phyloP scores from a whole-genome alignment of 2,888 invertebrate species.

The Pheosia gnoma region DNA sequence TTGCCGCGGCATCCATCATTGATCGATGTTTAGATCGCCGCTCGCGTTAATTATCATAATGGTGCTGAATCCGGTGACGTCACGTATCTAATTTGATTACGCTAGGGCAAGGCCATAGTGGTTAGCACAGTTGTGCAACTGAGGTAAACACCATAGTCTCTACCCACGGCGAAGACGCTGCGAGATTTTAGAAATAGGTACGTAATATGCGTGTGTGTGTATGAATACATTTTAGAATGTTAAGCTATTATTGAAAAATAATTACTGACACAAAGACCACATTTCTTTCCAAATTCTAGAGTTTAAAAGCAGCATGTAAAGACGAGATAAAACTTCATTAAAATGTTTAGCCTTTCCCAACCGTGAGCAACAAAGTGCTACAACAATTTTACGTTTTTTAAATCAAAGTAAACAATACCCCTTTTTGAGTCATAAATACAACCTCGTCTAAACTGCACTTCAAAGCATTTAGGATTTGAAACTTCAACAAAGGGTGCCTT shows the following conservation, averaged over 20 bases:
- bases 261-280: too few species aligned
- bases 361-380: too few species aligned
- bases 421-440: slow-evolving; percentile 42
- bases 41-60: slow-evolving; percentile 68
- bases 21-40: slow-evolving; percentile 46
- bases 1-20: slow-evolving; percentile 27
- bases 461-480: slow-evolving; percentile 50
- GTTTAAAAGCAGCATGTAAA: too few species aligned
- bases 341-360: too few species aligned
- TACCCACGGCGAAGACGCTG: slow-evolving; percentile 5
- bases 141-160: slow-evolving; percentile 11
- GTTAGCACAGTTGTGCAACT: slow-evolving; percentile 50
- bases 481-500: slow-evolving; percentile 54
- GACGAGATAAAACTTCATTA: too few species aligned
- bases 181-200: too few species aligned
- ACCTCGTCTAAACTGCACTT: slow-evolving; percentile 45
- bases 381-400: too few species aligned
- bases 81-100: slow-evolving; percentile 78
- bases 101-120: slow-evolving; percentile 69
- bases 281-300: too few species aligned
- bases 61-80: slow-evolving; percentile 64
- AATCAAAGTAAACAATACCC: slow-evolving; percentile 18
- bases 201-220: too few species aligned
- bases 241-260: not conserved
- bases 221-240: not conserved